Evolutionary conservation across 1,140 invertebrate species (phyloP).

Genomic region (Bombus pascuorum): DNA sequence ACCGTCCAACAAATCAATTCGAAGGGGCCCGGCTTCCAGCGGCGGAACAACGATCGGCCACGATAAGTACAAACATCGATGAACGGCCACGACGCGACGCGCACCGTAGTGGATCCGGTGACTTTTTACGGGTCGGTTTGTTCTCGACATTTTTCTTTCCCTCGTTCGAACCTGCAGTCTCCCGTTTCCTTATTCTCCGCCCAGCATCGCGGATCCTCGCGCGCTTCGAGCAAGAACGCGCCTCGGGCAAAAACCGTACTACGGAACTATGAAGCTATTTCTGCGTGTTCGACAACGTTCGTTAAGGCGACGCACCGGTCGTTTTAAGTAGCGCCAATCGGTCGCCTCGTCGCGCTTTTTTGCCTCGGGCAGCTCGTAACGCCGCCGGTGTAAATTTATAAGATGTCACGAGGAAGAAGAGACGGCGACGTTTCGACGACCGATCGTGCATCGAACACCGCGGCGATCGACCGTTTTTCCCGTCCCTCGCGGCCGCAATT

Average conservation of each 20-base stretch:
- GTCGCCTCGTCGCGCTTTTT: slow-evolving; percentile 25
- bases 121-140: slow-evolving; percentile 40
- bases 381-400: slow-evolving; percentile 47
- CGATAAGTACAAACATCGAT: slow-evolving; percentile 52
- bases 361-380: not conserved
- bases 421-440: not conserved
- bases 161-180: slow-evolving; percentile 15
- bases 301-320: slow-evolving; percentile 44
- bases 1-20: slow-evolving; percentile 49
- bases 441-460: slow-evolving; percentile 3
- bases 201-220: slow-evolving; percentile 1
- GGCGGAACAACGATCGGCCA: slow-evolving; percentile 47
- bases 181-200: slow-evolving; percentile 45
- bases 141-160: slow-evolving; percentile 51
- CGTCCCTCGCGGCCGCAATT: not conserved
- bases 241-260: slow-evolving; percentile 21
- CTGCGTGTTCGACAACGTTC: slow-evolving; percentile 56
- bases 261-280: slow-evolving; percentile 53
- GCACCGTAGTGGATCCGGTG: slow-evolving; percentile 1
- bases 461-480: not conserved
- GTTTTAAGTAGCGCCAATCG: slow-evolving; percentile 41
- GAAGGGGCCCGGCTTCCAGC: slow-evolving; percentile 39
- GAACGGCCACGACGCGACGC: slow-evolving; percentile 23
- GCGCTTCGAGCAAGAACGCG: slow-evolving; percentile 1
- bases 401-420: slow-evolving; percentile 24